Evolutionary conservation across 2,113 vertebrate species (phyloP).

Genomic region (Albula glossodonta): DNA sequence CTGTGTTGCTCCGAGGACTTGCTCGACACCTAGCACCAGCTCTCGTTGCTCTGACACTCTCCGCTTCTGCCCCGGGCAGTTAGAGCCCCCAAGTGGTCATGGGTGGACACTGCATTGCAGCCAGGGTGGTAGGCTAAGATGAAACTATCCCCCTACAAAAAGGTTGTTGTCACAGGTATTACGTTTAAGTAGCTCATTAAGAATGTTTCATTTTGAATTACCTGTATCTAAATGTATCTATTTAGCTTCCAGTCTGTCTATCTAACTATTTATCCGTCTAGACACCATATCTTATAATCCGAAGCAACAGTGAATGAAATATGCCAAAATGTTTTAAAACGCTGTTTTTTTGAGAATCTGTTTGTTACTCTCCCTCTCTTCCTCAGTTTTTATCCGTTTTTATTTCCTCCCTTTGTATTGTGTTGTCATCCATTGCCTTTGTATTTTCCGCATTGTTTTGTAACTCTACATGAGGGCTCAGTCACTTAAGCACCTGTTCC

Average conservation of each 20-base stretch:
- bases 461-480: constrained; percentile 26
- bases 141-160: constrained; percentile 41
- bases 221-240: constrained; percentile 53
- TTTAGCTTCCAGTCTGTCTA: constrained; percentile 51
- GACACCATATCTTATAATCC: constrained; percentile 45
- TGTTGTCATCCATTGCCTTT: not conserved
- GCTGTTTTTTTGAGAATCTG: constrained; percentile 31
- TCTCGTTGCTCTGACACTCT: constrained; percentile 19
- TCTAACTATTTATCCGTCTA: constrained; percentile 53
- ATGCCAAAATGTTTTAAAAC: constrained; percentile 60
- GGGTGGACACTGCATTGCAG: constrained; percentile 43
- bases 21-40: constrained; percentile 27
- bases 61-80: constrained; percentile 29
- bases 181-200: constrained; percentile 61
- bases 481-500: not conserved
- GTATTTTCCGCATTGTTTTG: constrained; percentile 29
- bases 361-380: constrained; percentile 27
- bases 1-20: constrained; percentile 51
- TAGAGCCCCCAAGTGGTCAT: constrained; percentile 35
- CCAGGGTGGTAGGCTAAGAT: constrained; percentile 33
- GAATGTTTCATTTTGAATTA: constrained; percentile 57
- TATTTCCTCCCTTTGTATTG: not conserved
- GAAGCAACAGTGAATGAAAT: constrained; percentile 56
- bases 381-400: constrained; percentile 38
- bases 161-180: constrained; percentile 56